phyloP scores from a whole-genome alignment of 1,140 invertebrate species.

The Nephila pilipes region DNA sequence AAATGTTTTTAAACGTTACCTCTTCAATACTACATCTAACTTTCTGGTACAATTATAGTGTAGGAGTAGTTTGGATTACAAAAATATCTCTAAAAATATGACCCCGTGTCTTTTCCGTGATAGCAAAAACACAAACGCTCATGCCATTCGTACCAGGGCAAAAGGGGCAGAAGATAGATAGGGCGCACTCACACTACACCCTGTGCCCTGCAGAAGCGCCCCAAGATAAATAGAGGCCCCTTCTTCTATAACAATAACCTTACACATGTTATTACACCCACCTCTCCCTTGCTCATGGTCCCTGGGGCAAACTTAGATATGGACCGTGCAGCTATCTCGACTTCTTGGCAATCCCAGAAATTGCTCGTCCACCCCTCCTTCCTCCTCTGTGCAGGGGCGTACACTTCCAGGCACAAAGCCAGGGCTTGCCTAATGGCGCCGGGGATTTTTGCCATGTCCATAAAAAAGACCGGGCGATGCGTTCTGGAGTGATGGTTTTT shows the following conservation, averaged over 20 bases:
- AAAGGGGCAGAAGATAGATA: neutral
- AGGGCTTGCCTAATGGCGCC: conserved; percentile 15
- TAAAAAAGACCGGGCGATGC: conserved; percentile 19
- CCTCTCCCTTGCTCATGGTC: neutral
- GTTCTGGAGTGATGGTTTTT: conserved; percentile 26
- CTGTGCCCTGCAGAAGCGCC: neutral
- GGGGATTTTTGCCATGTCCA: conserved; percentile 22
- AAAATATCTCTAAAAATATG: neutral
- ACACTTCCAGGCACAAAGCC: conserved; percentile 15
- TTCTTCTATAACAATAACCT: conserved; percentile 47
- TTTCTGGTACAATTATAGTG: neutral
- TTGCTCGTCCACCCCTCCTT: neutral
- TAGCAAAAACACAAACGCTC: neutral
- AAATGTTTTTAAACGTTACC: too few relatives aligned
- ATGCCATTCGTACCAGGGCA: neutral
- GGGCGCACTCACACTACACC: neutral
- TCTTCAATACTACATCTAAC: too few relatives aligned
- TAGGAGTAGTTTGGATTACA: neutral
- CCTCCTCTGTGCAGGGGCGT: neutral
- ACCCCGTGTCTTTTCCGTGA: neutral
- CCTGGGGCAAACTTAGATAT: conserved; percentile 43
- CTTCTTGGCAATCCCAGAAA: conserved; percentile 40
- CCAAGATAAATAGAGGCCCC: conserved; percentile 34
- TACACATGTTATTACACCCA: conserved; percentile 47
- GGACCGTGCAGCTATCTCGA: conserved; percentile 20